These are phyloP conservation scores for Melieria picta DNA, from an alignment of 2,888 invertebrate species.

Conservation along the genomic window DNA sequence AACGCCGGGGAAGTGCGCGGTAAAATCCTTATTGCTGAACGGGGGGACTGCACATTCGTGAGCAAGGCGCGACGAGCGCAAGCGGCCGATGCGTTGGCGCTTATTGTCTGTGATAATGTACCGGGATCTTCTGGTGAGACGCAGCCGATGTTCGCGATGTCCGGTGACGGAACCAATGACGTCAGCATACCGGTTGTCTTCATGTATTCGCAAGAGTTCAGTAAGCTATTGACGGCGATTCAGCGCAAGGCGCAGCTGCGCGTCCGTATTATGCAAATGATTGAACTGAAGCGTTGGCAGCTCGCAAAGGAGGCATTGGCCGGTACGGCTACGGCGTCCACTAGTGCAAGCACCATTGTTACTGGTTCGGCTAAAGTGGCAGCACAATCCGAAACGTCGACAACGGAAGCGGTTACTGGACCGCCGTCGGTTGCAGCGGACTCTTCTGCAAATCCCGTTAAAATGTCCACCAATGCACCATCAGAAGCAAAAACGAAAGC, in stretches of 20 bases:
- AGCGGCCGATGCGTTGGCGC: conserved; percentile 82
- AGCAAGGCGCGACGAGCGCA: conserved; percentile 90
- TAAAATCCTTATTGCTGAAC: conserved; percentile 84
- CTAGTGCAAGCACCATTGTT: conserved; percentile 1
- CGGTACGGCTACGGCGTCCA: conserved; percentile 39
- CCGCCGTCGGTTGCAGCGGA: neutral
- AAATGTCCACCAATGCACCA: conserved; percentile 16
- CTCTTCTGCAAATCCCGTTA: neutral
- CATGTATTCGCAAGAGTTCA: conserved; percentile 82
- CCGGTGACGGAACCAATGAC: conserved; percentile 89
- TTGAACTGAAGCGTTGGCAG: conserved; percentile 64
- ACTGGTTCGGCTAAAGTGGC: neutral
- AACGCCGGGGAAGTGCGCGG: conserved; percentile 73
- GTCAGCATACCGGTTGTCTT: conserved; percentile 92
- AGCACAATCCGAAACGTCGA: neutral
- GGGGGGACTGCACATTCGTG: conserved; percentile 93
- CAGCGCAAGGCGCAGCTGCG: conserved; percentile 69
- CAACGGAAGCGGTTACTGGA: neutral
- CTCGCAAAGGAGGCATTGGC: conserved; percentile 47
- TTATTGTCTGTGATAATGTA: conserved; percentile 87
- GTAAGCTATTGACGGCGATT: conserved; percentile 72
- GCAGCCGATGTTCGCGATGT: conserved; percentile 94
- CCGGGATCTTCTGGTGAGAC: conserved; percentile 78
- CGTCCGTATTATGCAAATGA: conserved; percentile 65
- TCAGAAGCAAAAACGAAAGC: conserved; percentile 4